Evolutionary conservation across 1,140 invertebrate species (phyloP).

Genomic region (Bacillus rossius): DNA sequence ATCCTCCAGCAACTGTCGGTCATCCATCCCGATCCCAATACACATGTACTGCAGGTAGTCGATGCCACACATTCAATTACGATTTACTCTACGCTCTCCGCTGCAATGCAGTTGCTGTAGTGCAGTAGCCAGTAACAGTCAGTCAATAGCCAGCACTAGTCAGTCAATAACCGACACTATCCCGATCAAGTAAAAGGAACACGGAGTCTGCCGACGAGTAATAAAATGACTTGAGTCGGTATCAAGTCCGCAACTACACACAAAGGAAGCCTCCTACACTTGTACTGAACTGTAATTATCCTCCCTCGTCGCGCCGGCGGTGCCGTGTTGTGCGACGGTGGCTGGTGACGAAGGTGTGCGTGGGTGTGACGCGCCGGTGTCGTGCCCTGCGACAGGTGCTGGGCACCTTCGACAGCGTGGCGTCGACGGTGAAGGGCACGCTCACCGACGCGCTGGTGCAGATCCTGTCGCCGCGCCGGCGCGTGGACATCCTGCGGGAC

Average conservation of each 20-base stretch:
- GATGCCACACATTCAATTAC: no score
- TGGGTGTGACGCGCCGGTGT: not conserved
- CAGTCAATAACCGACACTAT: not conserved
- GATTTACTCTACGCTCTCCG: no score
- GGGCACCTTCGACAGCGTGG: slow-evolving; percentile 90
- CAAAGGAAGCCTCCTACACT: not conserved
- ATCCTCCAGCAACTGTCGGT: no score
- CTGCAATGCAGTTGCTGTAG: not conserved
- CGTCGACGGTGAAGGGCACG: slow-evolving; percentile 74
- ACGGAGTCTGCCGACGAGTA: no score
- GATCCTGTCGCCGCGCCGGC: slow-evolving; percentile 89
- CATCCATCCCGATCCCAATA: no score
- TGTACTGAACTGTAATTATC: no score
- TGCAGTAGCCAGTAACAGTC: not conserved
- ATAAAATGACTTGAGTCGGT: no score
- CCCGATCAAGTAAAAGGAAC: no score
- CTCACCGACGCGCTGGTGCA: slow-evolving; percentile 80
- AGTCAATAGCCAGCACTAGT: not conserved
- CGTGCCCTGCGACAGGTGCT: slow-evolving; percentile 48
- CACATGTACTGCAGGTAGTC: no score
- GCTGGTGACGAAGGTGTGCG: not conserved
- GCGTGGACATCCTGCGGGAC: slow-evolving; percentile 96
- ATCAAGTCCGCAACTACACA: not conserved
- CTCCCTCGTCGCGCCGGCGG: no score
- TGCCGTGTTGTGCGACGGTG: no score